Percentiles rank a stretch among this genome's conserved stretches.
Evolutionary conservation across 2,797 vertebrate genomes (phyloP).

Genomic region (Rhabdophis nuchalis): DNA sequence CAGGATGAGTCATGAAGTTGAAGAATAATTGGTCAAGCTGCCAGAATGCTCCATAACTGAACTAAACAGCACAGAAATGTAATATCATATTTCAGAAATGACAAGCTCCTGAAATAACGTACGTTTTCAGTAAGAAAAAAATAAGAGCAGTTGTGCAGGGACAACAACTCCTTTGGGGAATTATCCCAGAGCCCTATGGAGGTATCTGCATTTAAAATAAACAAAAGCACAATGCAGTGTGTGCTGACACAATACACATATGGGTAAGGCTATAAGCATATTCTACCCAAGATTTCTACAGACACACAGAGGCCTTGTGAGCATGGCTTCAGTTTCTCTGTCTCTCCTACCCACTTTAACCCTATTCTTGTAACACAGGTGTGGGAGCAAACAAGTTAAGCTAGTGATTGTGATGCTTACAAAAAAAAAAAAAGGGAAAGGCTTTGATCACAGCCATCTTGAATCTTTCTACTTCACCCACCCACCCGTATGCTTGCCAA

Average conservation of each 20-base stretch:
- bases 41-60: slow-evolving; percentile 50
- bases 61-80: slow-evolving; percentile 57
- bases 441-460: not conserved
- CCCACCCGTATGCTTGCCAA: slow-evolving; percentile 39
- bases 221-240: not conserved
- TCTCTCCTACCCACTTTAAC: not conserved
- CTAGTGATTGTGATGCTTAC: not conserved
- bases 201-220: not conserved
- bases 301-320: not conserved
- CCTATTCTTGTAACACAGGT: not conserved
- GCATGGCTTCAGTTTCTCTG: not conserved
- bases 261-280: not conserved
- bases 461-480: not conserved
- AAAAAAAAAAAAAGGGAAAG: not conserved
- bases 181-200: not conserved
- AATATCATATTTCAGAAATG: slow-evolving; percentile 61
- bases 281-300: not conserved
- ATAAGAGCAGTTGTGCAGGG: slow-evolving; percentile 55
- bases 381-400: not conserved
- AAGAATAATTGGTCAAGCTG: slow-evolving; percentile 63
- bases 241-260: not conserved
- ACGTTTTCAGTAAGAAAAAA: slow-evolving; percentile 62
- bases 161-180: slow-evolving; percentile 39
- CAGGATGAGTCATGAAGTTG: slow-evolving; percentile 57
- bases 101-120: slow-evolving; percentile 55